Base-by-base conservation (phyloP, 2,797 vertebrate species). In the Thalassophryne amazonica region DNA sequence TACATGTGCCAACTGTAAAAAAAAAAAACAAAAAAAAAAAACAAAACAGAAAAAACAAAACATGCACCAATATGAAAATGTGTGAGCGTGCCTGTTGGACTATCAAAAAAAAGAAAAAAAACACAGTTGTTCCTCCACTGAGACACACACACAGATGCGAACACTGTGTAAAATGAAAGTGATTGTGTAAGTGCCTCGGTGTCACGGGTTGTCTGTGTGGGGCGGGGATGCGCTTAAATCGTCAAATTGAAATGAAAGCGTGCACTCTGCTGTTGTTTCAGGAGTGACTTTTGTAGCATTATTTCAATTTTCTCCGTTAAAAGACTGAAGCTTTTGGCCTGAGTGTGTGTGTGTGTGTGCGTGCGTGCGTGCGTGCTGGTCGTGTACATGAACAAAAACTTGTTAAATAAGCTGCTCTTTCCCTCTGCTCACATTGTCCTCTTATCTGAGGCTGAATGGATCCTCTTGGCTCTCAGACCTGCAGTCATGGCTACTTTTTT, bases 1-100 rank as follows among this genome's bases (percentile, higher is more conserved):
- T 91, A 19, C 88, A 89, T 92, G 94, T 98, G 95, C 95, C 94
- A 95, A 94, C 74, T 16, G 79, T 82, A 82, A 42, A 52, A 72
- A 72, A 67, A 37, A 51, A 20, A 48, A 53, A 60, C 63, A 42
- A 52, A 72, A 72, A 67, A 37, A 51, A n/a, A n/a, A n/a, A n/a
- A n/a, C n/a, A n/a, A n/a, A 95, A 94, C 74, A 16, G 79, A 82
- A 82, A 42, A 52, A 72, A 72, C 67, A 37, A 51, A 59, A 71
- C 76, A 76, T 77, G 84, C 81, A 80, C 81, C 69, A 38, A 63
- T 78, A 73, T 85, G 68, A 61, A 76, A 65, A 63, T 59, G 62
- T 43, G 79, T 43, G 75, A 30, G 73, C 36, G 60, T 59, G 54
- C 37, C 57, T 50, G 78, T 78, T 54, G 54, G 71, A 67, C 47